Base-by-base conservation (phyloP, 2,797 vertebrate species). In the Sardinella longiceps region DNA sequence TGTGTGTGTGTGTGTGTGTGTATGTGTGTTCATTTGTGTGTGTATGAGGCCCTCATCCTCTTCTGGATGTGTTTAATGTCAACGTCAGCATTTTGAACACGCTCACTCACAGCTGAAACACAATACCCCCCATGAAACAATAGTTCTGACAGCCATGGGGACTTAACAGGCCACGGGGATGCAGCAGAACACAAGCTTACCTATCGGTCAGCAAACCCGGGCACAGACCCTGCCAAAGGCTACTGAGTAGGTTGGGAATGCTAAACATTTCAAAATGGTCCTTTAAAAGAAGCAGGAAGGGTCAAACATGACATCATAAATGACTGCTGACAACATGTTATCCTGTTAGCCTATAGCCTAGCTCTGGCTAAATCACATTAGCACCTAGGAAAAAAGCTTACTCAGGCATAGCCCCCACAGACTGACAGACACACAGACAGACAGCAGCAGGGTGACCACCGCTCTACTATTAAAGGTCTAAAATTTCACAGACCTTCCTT, bases 31-130 rank as follows among this genome's bases (percentile, higher is more conserved):
- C 48, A 20, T 82, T 28, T 87, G 56, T 70, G 58, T 51, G 20
- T 74, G 77, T 56, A 77, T 53, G 70, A 81, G 50, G 51, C 66
- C 80, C 48, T 89, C 63, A 11, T 80, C 56, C 80, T 43, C 66
- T 80, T 74, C 70, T 83, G 86, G 81, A 87, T 82, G 87, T 86
- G 89, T 84, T 88, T 92, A 95, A 86, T 80, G 92, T 91, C 56
- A 81, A 84, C 43, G 90, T 95, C 94, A 95, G 95, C 94, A 95
- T 94, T 95, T 93, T 94, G 91, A 89, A 81, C 87, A 87, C 87
- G 87, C 88, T 83, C 87, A 83, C 87, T 87, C 87, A 74, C 84
- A 86, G 88, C 89, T 88, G 92, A 92, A 91, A 90, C 92, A 95
- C 94, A 95, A 94, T 93, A 85, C 88, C 87, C 81, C 39, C 14